Evolutionary conservation across 1,140 invertebrate species (phyloP).

Genomic region (Caenorhabditis briggsae): DNA sequence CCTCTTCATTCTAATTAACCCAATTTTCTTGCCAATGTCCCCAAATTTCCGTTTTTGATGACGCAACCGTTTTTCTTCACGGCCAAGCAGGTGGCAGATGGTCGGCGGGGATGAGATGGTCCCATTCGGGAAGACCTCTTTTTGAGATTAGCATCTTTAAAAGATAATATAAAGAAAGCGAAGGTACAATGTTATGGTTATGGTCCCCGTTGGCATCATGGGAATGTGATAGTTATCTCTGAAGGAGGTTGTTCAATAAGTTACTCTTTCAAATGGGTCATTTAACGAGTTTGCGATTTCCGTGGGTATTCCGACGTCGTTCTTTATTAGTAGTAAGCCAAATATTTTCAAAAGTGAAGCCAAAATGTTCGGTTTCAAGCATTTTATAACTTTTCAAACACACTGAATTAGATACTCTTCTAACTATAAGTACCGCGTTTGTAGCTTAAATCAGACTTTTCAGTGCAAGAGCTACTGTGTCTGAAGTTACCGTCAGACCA

Average conservation of each 20-base stretch:
- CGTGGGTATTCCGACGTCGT: too few relatives aligned
- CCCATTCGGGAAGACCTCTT: slow-evolving; percentile 16
- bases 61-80: slow-evolving; percentile 21
- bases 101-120: slow-evolving; percentile 22
- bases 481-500: too few relatives aligned
- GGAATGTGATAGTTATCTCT: background rate
- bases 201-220: background rate
- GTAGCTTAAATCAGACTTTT: too few relatives aligned
- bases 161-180: background rate
- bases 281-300: too few relatives aligned
- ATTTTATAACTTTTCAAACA: too few relatives aligned
- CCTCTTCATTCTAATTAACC: slow-evolving; percentile 56
- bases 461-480: too few relatives aligned
- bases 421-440: too few relatives aligned
- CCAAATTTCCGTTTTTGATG: slow-evolving; percentile 53
- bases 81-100: slow-evolving; percentile 49
- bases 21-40: background rate
- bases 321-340: too few relatives aligned
- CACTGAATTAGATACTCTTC: too few relatives aligned
- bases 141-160: slow-evolving; percentile 49
- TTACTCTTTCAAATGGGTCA: background rate
- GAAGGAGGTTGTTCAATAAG: background rate
- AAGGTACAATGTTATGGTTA: slow-evolving; percentile 48
- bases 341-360: too few relatives aligned
- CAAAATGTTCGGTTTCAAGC: too few relatives aligned